A percentile compares a stretch with the other conserved stretches of the same genome.
These are phyloP conservation scores for Coracopsis vasa DNA, from an alignment of 2,113 vertebrate genomes.

Conservation along the genomic window DNA sequence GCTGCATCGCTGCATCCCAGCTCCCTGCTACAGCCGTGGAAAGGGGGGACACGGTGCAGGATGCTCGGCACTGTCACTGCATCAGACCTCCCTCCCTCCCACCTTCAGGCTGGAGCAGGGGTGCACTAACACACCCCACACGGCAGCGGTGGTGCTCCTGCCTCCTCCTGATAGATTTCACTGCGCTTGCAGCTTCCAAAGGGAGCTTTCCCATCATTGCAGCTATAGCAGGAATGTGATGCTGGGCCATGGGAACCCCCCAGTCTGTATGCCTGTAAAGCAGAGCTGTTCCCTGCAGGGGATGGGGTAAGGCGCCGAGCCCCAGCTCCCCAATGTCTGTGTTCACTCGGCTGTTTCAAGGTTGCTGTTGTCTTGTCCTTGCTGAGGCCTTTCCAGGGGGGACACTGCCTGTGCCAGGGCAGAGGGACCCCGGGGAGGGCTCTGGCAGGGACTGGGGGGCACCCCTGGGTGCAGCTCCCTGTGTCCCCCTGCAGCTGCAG, in stretches of 20 bases:
- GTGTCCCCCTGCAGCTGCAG: background rate
- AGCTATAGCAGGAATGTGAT: background rate
- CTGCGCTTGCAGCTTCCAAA: background rate
- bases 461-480: background rate
- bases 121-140: fast-evolving
- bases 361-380: background rate
- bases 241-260: background rate
- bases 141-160: background rate
- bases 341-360: fast-evolving
- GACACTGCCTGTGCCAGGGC: background rate
- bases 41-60: background rate
- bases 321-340: background rate
- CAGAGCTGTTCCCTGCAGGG: background rate
- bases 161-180: background rate
- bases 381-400: background rate
- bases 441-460: background rate
- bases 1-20: background rate
- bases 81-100: fast-evolving
- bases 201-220: background rate
- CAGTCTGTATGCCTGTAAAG: background rate
- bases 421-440: background rate
- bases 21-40: background rate
- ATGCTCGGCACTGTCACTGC: fast-evolving
- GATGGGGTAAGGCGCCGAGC: background rate
- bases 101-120: background rate